Evolutionary conservation across 2,888 invertebrate species (phyloP), one percentile per base, ranked within the genome.

Genomic region (Hypselothyrea guttata): DNA sequence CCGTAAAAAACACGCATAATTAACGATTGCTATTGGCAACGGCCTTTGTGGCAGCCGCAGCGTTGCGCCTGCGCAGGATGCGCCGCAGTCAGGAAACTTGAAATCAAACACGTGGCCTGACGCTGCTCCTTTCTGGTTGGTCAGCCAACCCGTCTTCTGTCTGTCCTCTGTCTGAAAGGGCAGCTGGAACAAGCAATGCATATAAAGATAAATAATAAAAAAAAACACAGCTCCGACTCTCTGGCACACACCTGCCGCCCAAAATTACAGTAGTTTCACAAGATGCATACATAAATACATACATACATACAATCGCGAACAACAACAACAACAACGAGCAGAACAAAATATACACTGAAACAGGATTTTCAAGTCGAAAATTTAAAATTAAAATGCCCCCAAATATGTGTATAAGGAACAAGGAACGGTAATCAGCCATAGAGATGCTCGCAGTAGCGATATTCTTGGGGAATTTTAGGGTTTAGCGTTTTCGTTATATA

Each of bases 21-120:
- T 77, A 82, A 66, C 48, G 62, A 77, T 57, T 70, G 47, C 58
- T 53, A 55, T 58, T 67, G 61, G 63, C 11, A 7, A 4, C 13
- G 13, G 5, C 16, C 13, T 15, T 16, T n/a, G n/a, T n/a, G n/a
- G n/a, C n/a, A n/a, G n/a, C n/a, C n/a, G n/a, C n/a, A n/a, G n/a
- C 49, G 41, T 42, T 69, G 78, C 70, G 75, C 51, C 71, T 66
- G 75, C 62, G 77, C 79, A 79, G 83, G 79, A 82, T 77, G 73
- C 63, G 63, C 27, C 31, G 7, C 4, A 22, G 30, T 42, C 60
- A 22, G 46, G 73, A 81, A 78, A 79, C 78, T 81, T 75, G 79
- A 83, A 81, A 81, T 81, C 81, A 81, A 81, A 81, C 81, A 81
- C 83, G 81, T 81, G 83, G 76, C 42, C 41, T n/a, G 53, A 22